A percentile compares a stretch with the other conserved stretches of the same genome.
Conservation (phyloP, 2,888 invertebrate genomes). For the Chorisops tibialis region DNA sequence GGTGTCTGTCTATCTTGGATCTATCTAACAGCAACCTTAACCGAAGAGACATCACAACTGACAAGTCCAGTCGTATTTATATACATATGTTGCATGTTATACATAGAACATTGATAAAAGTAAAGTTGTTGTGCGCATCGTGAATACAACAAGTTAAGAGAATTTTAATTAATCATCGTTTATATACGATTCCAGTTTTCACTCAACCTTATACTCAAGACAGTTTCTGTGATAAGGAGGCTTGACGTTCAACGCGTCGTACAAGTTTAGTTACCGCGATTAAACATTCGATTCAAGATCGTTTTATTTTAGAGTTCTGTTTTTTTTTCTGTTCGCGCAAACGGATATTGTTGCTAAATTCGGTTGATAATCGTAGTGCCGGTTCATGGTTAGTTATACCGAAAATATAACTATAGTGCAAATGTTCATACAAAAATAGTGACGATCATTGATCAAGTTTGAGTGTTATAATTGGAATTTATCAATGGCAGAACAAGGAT, state of each 20-base stretch:
- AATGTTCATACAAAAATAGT: not conserved
- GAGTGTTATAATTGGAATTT: not conserved
- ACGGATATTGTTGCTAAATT: not conserved
- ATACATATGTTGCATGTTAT: too few relatives aligned
- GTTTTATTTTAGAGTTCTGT: conserved; percentile 5
- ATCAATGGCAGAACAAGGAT: not conserved
- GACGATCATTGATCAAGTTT: not conserved
- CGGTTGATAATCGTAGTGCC: not conserved
- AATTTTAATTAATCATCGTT: conserved; percentile 20
- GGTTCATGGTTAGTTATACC: not conserved
- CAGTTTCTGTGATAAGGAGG: too few relatives aligned
- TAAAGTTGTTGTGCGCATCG: too few relatives aligned
- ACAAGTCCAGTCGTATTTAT: too few relatives aligned
- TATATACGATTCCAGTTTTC: too few relatives aligned
- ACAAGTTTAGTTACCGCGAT: conserved; percentile 23
- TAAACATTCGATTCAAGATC: conserved; percentile 21
- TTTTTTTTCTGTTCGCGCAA: conserved; percentile 7
- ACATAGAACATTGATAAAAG: too few relatives aligned
- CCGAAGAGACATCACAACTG: too few relatives aligned
- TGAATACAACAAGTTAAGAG: not conserved
- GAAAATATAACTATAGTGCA: too few relatives aligned
- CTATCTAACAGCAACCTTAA: too few relatives aligned
- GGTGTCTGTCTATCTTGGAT: too few relatives aligned
- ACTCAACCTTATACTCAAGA: too few relatives aligned
- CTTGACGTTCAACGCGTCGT: not conserved